These are phyloP conservation scores for Pterois miles DNA, from an alignment of 2,797 vertebrate species.

Conservation along the genomic window DNA sequence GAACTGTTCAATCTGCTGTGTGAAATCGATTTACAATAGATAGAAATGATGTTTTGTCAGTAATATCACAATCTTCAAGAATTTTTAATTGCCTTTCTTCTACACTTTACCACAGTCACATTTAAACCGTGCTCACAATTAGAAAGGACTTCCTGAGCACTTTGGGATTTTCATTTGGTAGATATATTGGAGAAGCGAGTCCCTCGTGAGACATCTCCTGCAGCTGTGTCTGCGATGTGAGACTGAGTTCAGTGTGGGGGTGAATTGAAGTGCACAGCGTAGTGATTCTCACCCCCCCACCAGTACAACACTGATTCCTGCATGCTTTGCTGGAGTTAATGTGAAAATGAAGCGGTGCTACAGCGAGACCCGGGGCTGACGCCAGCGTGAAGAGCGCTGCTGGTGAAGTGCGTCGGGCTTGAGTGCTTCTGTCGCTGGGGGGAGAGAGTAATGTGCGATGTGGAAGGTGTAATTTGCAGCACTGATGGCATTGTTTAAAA, in stretches of 20 bases:
- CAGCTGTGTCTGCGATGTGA: constrained; percentile 63
- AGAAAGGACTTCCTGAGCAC: constrained; percentile 28
- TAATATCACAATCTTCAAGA: background rate
- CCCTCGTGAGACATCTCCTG: constrained; percentile 51
- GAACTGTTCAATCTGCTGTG: constrained; percentile 18
- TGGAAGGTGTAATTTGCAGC: constrained; percentile 75
- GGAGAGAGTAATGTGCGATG: constrained; percentile 67
- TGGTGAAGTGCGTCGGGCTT: constrained; percentile 74
- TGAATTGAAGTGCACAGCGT: constrained; percentile 64
- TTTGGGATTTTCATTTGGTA: constrained; percentile 29
- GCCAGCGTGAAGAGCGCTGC: constrained; percentile 68
- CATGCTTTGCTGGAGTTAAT: constrained; percentile 77
- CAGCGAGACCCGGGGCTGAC: constrained; percentile 63
- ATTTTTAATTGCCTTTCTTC: background rate
- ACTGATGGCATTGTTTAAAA: constrained; percentile 77
- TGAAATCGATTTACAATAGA: background rate
- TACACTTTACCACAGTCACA: background rate
- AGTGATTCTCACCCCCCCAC: constrained; percentile 55
- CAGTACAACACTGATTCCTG: constrained; percentile 64
- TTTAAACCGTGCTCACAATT: background rate
- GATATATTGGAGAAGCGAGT: constrained; percentile 34
- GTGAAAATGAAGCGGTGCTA: constrained; percentile 79
- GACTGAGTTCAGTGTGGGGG: constrained; percentile 52
- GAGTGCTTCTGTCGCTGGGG: constrained; percentile 71
- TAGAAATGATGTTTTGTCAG: background rate